Evolutionary conservation across 2,113 vertebrate genomes (phyloP).

Genomic region (Tyto alba): DNA sequence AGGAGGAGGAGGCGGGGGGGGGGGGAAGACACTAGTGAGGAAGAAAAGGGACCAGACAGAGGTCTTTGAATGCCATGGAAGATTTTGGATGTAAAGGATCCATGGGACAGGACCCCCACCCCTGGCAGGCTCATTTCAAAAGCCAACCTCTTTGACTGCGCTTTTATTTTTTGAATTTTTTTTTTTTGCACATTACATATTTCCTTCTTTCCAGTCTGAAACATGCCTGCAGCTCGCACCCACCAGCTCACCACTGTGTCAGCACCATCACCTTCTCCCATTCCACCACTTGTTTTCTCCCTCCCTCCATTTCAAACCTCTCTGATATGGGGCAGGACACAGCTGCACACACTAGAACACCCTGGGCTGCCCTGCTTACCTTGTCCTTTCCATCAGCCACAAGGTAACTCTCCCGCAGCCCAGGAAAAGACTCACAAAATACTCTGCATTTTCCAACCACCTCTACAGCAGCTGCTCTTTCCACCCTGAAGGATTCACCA

Average conservation of each 20-base stretch:
- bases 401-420: background rate
- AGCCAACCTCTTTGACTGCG: background rate
- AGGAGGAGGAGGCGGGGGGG: constrained; percentile 3
- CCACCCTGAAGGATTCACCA: background rate
- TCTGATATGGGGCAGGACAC: background rate
- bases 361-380: background rate
- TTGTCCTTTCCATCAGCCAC: background rate
- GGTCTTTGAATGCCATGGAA: background rate
- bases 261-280: background rate
- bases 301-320: background rate
- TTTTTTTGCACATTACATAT: background rate
- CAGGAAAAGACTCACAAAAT: background rate
- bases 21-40: background rate
- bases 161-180: background rate
- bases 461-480: background rate
- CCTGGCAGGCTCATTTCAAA: background rate
- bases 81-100: background rate
- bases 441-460: background rate
- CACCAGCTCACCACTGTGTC: background rate
- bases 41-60: constrained; percentile 36
- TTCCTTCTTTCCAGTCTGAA: constrained; percentile 1
- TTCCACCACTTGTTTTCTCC: background rate
- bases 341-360: background rate
- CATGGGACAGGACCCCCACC: background rate
- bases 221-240: background rate